Base-by-base conservation (phyloP, 2,888 invertebrate genomes). In the Syrphus vitripennis region DNA sequence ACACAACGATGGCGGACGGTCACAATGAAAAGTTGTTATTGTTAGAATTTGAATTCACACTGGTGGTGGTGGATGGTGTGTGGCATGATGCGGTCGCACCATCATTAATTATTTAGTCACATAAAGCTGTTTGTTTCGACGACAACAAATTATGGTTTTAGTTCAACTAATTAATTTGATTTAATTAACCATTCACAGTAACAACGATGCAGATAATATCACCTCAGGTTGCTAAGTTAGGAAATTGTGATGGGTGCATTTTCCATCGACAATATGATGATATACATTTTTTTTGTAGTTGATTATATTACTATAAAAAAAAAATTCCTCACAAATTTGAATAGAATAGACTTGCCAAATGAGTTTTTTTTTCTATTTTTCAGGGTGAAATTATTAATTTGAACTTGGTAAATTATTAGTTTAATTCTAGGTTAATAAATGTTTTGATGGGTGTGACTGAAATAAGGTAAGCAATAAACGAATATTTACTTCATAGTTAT, bases 121-220 rank as follows among this genome's bases (percentile, higher is more conserved):
- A 45, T 40, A 61, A 61, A 61, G 26, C 24, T 40, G 37, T 21
- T 45, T 45, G 12, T 45, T 10, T 63, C 42, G 42, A 29, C 29
- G 7, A 61, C 29, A 42, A 63, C 42, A 19, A 34, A 59, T 31
- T 65, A 65, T 65, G 19, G 26, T 24, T 45, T 29, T 14, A 65
- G 65, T 74, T 83, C 19, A 55, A 24, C 50, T 83, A 42, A 78
- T 74, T 78, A 78, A 70, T 70, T 34, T 40, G 19, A 69, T 74
- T 83, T 79, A 79, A 79, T 74, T 79, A 65, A 65, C 12, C 19
- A 79, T 79, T 74, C 78, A 83, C 12, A 40, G 21, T 16, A 16
- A 16, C 16, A 26, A 63, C 40, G 37, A 61, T 40, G 24, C 24
- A 50, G 5, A 50, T 14, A n/a, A 26, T 29, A 45, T 59, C 16